Evolutionary conservation across 2,113 vertebrate genomes (phyloP).

Genomic region (Ardeotis arabs): DNA sequence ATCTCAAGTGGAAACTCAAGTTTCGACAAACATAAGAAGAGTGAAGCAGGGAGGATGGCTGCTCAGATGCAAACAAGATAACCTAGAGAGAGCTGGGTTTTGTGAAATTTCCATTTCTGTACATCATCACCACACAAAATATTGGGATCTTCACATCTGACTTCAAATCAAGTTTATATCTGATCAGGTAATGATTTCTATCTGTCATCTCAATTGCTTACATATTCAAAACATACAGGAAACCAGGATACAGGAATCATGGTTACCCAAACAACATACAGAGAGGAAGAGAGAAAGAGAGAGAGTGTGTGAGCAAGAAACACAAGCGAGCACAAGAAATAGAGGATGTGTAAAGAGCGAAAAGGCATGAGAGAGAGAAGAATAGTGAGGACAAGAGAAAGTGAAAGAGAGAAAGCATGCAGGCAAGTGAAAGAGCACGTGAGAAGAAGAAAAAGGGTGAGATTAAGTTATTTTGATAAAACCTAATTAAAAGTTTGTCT

Average conservation of each 20-base stretch:
- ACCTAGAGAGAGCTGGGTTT: neutral
- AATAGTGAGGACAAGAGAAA: neutral
- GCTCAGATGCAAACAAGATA: neutral
- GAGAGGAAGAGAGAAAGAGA: neutral
- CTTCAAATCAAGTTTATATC: neutral
- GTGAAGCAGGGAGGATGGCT: neutral
- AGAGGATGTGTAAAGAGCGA: accelerated
- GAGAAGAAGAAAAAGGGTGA: neutral
- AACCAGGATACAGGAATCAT: neutral
- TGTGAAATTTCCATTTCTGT: neutral
- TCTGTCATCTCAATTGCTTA: neutral
- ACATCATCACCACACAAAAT: neutral
- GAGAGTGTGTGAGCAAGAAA: neutral
- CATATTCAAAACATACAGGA: neutral
- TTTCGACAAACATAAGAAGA: neutral
- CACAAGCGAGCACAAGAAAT: accelerated
- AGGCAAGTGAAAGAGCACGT: accelerated
- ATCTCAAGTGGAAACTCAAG: neutral
- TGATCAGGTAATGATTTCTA: neutral
- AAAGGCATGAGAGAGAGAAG: neutral
- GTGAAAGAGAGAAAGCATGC: neutral
- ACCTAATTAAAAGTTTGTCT: neutral
- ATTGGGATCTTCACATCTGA: neutral
- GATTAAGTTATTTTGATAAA: neutral
- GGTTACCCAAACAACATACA: neutral